Conservation (phyloP, 2,888 invertebrate species). For the Schizaphis graminum region DNA sequence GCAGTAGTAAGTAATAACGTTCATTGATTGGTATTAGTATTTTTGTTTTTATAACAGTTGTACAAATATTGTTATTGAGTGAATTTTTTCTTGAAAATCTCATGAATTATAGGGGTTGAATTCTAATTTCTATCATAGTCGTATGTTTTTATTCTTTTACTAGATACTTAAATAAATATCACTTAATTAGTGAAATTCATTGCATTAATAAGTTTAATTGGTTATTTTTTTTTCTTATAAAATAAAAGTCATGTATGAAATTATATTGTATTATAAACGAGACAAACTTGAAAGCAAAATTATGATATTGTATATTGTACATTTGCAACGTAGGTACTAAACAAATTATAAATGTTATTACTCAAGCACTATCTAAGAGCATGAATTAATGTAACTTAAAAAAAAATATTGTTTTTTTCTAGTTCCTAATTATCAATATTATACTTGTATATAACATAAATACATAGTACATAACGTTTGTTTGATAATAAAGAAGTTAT, state of each 20-base stretch:
- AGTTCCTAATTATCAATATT: too few relatives aligned
- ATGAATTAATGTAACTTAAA: neutral
- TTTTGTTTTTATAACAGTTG: neutral
- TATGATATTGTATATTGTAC: neutral
- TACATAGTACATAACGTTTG: neutral
- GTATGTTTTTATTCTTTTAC: neutral
- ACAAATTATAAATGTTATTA: neutral
- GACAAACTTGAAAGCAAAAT: neutral
- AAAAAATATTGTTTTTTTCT: too few relatives aligned
- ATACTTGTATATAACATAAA: neutral
- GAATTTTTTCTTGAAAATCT: too few relatives aligned
- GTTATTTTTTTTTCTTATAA: neutral
- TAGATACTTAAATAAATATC: neutral
- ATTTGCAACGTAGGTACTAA: too few relatives aligned
- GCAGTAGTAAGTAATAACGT: neutral
- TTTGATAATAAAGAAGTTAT: neutral
- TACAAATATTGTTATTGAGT: neutral
- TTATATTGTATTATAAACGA: neutral
- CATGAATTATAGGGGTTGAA: neutral
- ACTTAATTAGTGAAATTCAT: neutral
- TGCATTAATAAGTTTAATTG: neutral
- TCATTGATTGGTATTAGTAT: neutral
- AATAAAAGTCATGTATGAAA: neutral
- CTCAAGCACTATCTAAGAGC: neutral
- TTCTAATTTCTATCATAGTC: neutral